Evolutionary conservation across 2,888 invertebrate genomes (phyloP).

Genomic region (Tenthredo amoena): DNA sequence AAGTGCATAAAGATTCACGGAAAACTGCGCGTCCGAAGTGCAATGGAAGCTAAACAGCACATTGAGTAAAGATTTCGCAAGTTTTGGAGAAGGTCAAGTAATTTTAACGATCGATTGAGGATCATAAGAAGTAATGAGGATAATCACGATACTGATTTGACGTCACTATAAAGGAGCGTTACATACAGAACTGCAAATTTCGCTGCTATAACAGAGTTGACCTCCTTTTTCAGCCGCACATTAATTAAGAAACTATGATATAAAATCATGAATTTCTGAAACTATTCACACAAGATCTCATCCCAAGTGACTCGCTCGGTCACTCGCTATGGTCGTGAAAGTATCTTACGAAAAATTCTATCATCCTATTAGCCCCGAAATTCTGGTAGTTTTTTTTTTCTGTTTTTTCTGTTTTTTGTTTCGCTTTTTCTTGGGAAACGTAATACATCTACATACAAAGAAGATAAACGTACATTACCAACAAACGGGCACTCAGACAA

Average conservation of each 20-base stretch:
- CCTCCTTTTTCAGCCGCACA: not conserved
- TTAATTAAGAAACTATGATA: constrained; percentile 16
- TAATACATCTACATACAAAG: not conserved
- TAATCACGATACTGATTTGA: not conserved
- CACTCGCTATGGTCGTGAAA: not conserved
- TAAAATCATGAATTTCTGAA: not conserved
- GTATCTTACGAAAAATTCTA: constrained; percentile 11
- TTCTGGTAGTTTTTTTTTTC: not conserved
- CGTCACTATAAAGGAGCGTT: not conserved
- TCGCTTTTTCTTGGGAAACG: not conserved
- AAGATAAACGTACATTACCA: not conserved
- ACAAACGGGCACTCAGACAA: constrained; percentile 11
- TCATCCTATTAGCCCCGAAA: not conserved
- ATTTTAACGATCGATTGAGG: not conserved
- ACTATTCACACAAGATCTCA: not conserved
- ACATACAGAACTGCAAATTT: constrained; percentile 15
- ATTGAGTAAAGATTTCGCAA: not conserved
- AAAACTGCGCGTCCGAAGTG: not conserved
- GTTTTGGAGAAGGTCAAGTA: not conserved
- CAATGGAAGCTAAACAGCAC: not conserved
- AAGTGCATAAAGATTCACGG: not conserved
- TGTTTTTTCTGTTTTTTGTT: not conserved
- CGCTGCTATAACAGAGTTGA: not conserved
- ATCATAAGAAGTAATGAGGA: not conserved
- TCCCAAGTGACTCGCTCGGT: not conserved